Percentiles rank a stretch among this genome's conserved stretches.
phyloP scores from a whole-genome alignment of 1,140 invertebrate genomes.

The Drosophila nebulosa region DNA sequence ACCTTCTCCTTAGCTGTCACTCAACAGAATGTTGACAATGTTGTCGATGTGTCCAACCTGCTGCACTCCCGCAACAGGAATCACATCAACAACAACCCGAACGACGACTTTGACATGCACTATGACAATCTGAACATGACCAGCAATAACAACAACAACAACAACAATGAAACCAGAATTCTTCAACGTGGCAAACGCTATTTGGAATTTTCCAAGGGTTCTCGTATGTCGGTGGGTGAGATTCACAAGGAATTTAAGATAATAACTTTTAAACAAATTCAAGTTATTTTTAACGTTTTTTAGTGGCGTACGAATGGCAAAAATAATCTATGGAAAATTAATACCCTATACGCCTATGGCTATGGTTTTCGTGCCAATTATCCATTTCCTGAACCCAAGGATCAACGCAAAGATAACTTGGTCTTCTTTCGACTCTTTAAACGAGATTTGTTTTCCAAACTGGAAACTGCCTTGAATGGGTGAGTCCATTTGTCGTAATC shows the following conservation, averaged over 20 bases:
- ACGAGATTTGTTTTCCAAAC: slow-evolving; percentile 77
- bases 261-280: slow-evolving; percentile 27
- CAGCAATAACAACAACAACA: slow-evolving; percentile 1
- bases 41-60: slow-evolving; percentile 18
- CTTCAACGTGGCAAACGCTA: slow-evolving; percentile 63
- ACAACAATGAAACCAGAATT: slow-evolving; percentile 48
- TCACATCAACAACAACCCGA: slow-evolving; percentile 7
- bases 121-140: slow-evolving; percentile 26
- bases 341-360: slow-evolving; percentile 82
- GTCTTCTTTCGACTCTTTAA: slow-evolving; percentile 67
- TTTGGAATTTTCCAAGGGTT: slow-evolving; percentile 57
- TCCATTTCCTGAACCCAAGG: slow-evolving; percentile 80
- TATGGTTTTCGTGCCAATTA: slow-evolving; percentile 83
- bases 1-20: slow-evolving; percentile 18
- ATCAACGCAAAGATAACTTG: slow-evolving; percentile 49
- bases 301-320: slow-evolving; percentile 82
- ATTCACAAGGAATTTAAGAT: not conserved
- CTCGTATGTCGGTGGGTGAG: slow-evolving; percentile 71
- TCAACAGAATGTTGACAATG: slow-evolving; percentile 32
- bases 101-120: slow-evolving; percentile 45
- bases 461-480: slow-evolving; percentile 81
- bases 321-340: slow-evolving; percentile 82
- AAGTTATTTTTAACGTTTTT: not conserved
- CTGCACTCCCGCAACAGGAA: not conserved
- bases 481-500: slow-evolving; percentile 50